Evolutionary conservation across 2,797 vertebrate genomes (phyloP), one percentile per base, ranked within the genome.

Genomic region (Toxotes lorentzi): DNA sequence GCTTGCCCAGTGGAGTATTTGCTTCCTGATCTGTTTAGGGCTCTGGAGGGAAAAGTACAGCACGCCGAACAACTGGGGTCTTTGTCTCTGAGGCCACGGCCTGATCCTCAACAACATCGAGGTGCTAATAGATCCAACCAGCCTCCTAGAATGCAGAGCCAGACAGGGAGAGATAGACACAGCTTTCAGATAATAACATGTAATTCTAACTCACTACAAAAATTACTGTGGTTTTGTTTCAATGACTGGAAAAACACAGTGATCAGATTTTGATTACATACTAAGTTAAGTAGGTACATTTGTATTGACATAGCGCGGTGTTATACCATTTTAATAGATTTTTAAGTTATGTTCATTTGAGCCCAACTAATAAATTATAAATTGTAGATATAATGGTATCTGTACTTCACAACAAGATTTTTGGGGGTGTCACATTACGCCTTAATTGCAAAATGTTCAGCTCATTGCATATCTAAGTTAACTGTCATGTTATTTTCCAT

Each of bases 21-120:
- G 51, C 75, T 81, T 78, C 72, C 53, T 67, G 24, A 30, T 70
- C 38, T 79, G 27, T 79, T 86, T 45, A 7, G 34, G 35, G 11
- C 24, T 73, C 5, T 78, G 64, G 51, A 62, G 47, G 51, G 70
- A 81, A 82, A 83, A 78, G 32, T 58, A 59, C 57, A 70, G 41
- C 21, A 5, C 0, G 34, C 59, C 13, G 68, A 81, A 76, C 59
- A 70, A 76, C 68, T 60, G 43, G 45, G 21, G 59, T 48, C 41
- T 73, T 76, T 83, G 50, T 77, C 43, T 87, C 67, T 34, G 59
- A 76, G 70, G 48, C 32, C 43, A 41, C 7, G 3, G 9, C 70
- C 30, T 38, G 45, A 71, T 78, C 35, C 76, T 60, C 63, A 61
- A 38, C 23, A 63, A 66, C 63, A 63, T 27, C 40, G 66, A 34